A percentile compares a stretch with the other conserved stretches of the same genome.
Conservation (phyloP, 2,888 invertebrate species). For the Lepetodrilus schrolli region DNA sequence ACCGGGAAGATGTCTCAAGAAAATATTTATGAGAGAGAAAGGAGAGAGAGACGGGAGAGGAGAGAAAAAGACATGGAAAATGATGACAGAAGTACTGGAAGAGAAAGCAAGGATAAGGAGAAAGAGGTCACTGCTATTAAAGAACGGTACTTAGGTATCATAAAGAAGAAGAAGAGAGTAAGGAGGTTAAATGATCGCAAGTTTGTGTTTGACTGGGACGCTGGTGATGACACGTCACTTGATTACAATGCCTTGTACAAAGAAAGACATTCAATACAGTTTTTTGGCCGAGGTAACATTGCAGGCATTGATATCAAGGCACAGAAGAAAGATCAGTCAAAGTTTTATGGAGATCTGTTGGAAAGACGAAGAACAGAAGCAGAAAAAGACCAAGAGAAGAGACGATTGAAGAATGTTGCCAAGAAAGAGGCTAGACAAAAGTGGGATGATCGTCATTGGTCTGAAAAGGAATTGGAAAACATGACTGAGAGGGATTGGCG, state of each 20-base stretch:
- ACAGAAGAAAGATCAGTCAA: conserved; percentile 88
- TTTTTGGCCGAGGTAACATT: conserved; percentile 97
- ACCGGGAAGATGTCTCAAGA: conserved; percentile 73
- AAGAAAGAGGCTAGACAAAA: conserved; percentile 97
- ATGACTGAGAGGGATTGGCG: conserved; percentile 99
- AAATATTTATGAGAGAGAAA: conserved; percentile 43
- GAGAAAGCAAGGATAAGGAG: conserved; percentile 73
- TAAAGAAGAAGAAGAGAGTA: conserved; percentile 90
- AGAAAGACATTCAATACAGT: conserved; percentile 89
- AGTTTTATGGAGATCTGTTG: conserved; percentile 95
- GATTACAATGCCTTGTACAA: conserved; percentile 98
- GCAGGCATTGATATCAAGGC: conserved; percentile 97
- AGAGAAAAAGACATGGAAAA: conserved; percentile 48
- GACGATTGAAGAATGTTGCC: conserved; percentile 90
- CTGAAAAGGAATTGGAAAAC: conserved; percentile 90
- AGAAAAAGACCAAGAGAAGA: conserved; percentile 94
- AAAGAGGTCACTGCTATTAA: conserved; percentile 93
- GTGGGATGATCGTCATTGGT: conserved; percentile 99
- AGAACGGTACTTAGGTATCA: conserved; percentile 93
- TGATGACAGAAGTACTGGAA: conserved; percentile 57
- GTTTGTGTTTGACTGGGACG: conserved; percentile 99
- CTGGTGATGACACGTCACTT: conserved; percentile 96
- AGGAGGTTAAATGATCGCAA: conserved; percentile 96
- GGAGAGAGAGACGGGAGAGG: conserved; percentile 62
- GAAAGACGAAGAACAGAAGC: conserved; percentile 96